phyloP scores from a whole-genome alignment of 2,797 vertebrate genomes.

The Otolemur crassicaudatus region DNA sequence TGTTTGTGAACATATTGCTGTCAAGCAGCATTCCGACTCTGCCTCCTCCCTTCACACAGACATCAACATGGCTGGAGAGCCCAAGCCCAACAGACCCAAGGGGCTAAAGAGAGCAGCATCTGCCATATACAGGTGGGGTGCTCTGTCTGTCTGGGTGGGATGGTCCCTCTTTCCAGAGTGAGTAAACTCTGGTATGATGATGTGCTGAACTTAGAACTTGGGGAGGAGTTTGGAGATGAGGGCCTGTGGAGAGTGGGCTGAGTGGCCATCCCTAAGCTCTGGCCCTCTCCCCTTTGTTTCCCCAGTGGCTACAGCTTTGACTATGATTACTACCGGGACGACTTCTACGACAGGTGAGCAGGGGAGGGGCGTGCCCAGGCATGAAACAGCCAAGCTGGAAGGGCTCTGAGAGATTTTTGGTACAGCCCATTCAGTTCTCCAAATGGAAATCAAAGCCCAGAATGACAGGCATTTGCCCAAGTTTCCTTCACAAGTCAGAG shows the following conservation, averaged over 20 bases:
- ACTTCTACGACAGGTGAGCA: constrained; percentile 94
- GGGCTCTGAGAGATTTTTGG: constrained; percentile 70
- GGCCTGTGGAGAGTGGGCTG: constrained; percentile 72
- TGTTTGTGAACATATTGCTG: not conserved
- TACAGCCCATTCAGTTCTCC: constrained; percentile 48
- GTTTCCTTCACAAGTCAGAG: constrained; percentile 26
- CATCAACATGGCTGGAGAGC: constrained; percentile 98
- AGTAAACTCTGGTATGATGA: not conserved
- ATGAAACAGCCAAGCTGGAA: constrained; percentile 73
- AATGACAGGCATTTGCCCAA: constrained; percentile 57
- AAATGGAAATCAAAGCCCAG: constrained; percentile 42
- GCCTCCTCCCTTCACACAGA: constrained; percentile 87
- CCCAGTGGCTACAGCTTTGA: constrained; percentile 94
- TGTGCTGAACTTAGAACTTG: constrained; percentile 52
- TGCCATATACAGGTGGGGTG: constrained; percentile 93
- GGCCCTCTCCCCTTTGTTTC: constrained; percentile 79
- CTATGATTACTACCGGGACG: constrained; percentile 95
- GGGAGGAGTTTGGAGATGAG: constrained; percentile 65
- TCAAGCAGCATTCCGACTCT: not conserved
- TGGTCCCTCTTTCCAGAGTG: constrained; percentile 50
- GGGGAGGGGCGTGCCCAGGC: constrained; percentile 70
- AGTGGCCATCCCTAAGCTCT: constrained; percentile 69
- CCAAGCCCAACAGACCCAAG: constrained; percentile 94
- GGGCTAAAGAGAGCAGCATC: constrained; percentile 94
- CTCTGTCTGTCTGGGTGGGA: constrained; percentile 42